phyloP scores from a whole-genome alignment of 2,888 invertebrate species.

The Synanthedon andrenaeformis region DNA sequence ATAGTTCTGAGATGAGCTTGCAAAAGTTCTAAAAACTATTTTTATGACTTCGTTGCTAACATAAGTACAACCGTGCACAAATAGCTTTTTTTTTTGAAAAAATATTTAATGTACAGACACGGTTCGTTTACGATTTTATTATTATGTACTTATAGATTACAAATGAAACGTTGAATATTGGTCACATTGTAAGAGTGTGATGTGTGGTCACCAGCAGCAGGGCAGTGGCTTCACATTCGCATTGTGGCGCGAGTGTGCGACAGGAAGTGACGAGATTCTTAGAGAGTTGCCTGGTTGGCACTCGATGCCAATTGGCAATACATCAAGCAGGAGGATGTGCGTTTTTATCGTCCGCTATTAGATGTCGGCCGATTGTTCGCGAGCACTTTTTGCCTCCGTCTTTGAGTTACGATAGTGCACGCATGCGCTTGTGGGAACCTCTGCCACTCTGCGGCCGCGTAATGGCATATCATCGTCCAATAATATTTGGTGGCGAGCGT shows the following conservation, averaged over 20 bases:
- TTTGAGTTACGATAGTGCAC: constrained; percentile 6
- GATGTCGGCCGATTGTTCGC: background rate
- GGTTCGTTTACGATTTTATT: too few species aligned
- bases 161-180: too few species aligned
- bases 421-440: constrained; percentile 7
- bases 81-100: too few species aligned
- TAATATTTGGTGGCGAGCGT: constrained; percentile 34
- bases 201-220: too few species aligned
- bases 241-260: background rate
- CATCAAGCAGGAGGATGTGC: constrained; percentile 17
- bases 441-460: constrained; percentile 22
- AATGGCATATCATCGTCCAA: constrained; percentile 52
- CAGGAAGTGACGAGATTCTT: background rate
- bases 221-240: background rate
- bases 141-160: too few species aligned
- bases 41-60: too few species aligned
- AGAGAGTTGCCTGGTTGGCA: background rate
- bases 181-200: too few species aligned
- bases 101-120: too few species aligned
- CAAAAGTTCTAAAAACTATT: too few species aligned
- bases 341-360: constrained; percentile 11
- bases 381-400: constrained; percentile 2
- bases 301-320: background rate
- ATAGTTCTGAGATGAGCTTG: too few species aligned
- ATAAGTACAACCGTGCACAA: too few species aligned